A percentile compares a stretch with the other conserved stretches of the same genome.
Conservation (phyloP, 2,113 vertebrate species). For the Riparia riparia region DNA sequence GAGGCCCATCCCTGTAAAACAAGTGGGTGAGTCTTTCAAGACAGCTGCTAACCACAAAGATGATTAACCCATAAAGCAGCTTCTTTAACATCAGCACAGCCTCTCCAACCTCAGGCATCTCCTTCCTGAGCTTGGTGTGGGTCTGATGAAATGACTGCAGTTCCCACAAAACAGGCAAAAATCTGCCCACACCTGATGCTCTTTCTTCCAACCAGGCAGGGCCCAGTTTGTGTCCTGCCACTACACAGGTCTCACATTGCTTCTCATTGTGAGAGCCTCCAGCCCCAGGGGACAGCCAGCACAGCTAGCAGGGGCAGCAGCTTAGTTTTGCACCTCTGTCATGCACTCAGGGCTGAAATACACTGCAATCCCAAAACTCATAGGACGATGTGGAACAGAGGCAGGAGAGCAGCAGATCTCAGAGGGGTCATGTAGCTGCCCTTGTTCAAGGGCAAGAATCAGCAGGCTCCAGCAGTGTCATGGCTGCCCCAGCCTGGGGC, state of each 20-base stretch:
- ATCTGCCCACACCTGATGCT: not conserved
- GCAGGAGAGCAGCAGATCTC: not conserved
- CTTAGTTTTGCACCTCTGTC: not conserved
- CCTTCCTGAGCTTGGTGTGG: not conserved
- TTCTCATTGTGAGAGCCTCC: not conserved
- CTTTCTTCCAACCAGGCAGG: not conserved
- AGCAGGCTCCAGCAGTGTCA: not conserved
- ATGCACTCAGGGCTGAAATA: not conserved
- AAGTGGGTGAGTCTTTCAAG: not conserved
- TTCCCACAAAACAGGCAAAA: not conserved
- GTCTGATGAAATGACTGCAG: not conserved
- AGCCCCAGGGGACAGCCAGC: not conserved
- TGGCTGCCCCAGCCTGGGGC: not conserved
- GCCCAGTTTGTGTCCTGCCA: not conserved
- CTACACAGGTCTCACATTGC: fast-evolving
- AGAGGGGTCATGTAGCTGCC: not conserved
- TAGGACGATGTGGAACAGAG: not conserved
- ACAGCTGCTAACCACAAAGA: not conserved
- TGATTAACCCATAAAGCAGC: not conserved
- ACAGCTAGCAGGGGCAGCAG: not conserved
- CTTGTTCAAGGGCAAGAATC: not conserved
- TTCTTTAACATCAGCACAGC: not conserved
- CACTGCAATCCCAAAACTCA: not conserved
- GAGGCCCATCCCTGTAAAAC: not conserved
- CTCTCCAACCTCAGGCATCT: not conserved